These are phyloP conservation scores for Drosophila affinis DNA, from an alignment of 2,888 invertebrate species.

Conservation along the genomic window DNA sequence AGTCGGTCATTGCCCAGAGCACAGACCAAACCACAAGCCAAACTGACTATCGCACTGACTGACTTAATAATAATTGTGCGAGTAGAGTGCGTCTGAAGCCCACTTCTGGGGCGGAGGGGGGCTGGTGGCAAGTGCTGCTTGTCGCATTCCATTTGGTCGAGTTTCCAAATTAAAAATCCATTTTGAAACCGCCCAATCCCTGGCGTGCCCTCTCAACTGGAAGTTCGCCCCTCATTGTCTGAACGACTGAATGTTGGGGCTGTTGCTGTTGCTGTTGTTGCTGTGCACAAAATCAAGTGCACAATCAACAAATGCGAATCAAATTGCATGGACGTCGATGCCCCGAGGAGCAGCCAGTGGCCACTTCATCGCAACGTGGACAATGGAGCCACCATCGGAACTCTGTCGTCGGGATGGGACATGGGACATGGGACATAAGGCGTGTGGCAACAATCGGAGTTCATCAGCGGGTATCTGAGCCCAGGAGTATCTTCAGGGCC, in stretches of 20 bases:
- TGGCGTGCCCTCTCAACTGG: constrained; percentile 25
- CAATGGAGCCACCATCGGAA: neutral
- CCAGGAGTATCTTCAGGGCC: neutral
- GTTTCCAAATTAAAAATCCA: constrained; percentile 32
- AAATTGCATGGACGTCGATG: constrained; percentile 32
- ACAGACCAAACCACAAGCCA: too few relatives aligned
- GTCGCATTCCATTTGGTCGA: constrained; percentile 14
- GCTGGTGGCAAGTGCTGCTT: neutral
- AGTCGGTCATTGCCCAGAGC: too few relatives aligned
- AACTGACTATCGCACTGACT: too few relatives aligned
- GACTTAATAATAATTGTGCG: too few relatives aligned
- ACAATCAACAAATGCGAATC: constrained; percentile 46
- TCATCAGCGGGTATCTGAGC: constrained; percentile 21
- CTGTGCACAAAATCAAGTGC: constrained; percentile 6
- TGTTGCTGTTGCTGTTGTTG: neutral
- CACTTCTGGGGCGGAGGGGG: too few relatives aligned
- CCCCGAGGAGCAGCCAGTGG: neutral
- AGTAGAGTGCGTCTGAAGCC: too few relatives aligned
- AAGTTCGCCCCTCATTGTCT: constrained; percentile 10
- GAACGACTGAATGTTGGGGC: neutral
- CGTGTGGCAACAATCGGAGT: constrained; percentile 20
- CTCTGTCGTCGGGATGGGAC: too few relatives aligned
- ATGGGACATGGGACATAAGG: too few relatives aligned
- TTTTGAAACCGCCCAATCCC: neutral
- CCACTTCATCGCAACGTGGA: neutral